Conservation (phyloP, 92 coral and sea anemone species). For the Zoanthus gigantus region DNA sequence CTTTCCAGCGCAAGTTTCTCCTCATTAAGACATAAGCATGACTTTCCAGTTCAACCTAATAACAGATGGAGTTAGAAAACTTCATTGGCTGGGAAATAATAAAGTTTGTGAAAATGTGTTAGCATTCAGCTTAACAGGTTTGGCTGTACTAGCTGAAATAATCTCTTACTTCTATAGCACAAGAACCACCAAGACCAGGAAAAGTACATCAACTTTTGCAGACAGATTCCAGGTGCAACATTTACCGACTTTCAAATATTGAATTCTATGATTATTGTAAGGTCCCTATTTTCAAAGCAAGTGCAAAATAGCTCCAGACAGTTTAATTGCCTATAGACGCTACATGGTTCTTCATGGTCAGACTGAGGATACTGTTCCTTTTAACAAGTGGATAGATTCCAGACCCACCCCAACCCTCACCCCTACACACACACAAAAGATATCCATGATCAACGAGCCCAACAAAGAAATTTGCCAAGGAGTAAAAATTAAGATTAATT, state of each 20-base stretch:
- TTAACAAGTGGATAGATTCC: constrained; percentile 27
- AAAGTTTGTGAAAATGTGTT: constrained; percentile 27
- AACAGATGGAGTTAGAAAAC: constrained; percentile 21
- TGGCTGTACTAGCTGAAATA: constrained; percentile 1
- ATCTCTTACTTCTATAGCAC: constrained; percentile 13
- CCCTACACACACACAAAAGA: background rate
- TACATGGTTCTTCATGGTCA: background rate
- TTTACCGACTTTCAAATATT: constrained; percentile 12
- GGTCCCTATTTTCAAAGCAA: constrained; percentile 22
- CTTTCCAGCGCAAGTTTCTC: constrained; percentile 19
- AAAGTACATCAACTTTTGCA: constrained; percentile 16
- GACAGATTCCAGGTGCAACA: constrained; percentile 10
- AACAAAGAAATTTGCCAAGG: constrained; percentile 16
- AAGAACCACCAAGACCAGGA: constrained; percentile 26
- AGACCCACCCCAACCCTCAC: background rate
- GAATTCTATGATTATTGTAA: constrained; percentile 14
- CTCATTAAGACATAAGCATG: constrained; percentile 7
- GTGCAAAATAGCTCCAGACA: constrained; percentile 7
- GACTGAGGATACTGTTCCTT: constrained; percentile 10
- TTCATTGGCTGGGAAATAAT: constrained; percentile 8
- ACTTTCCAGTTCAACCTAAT: constrained; percentile 14
- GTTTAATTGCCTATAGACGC: constrained; percentile 6
- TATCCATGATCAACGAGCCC: constrained; percentile 6
- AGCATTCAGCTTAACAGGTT: constrained; percentile 24
- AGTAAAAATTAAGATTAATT: constrained; percentile 1